Base-by-base conservation (phyloP, 2,797 vertebrate species). In the Propithecus perrieri region DNA sequence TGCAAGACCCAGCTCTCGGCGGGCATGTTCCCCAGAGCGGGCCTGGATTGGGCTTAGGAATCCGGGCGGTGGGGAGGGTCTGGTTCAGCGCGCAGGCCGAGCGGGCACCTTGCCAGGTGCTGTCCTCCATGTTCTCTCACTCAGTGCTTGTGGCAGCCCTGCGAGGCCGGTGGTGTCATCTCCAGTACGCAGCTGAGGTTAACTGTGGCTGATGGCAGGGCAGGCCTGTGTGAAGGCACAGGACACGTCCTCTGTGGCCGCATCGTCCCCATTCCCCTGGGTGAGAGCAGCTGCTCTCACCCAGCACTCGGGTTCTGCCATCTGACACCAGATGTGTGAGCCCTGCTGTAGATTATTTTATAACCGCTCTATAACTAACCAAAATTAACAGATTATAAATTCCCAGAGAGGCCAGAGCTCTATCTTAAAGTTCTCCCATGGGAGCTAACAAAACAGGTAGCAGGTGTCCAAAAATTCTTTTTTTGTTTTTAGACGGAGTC, bases 111-210 rank as follows among this genome's bases (percentile, higher is more conserved):
- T 55, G 75, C 13, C 8, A 33, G 71, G 48, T 2, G 38, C 20
- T 5, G 0, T 11, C 41, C 17, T 5, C 33, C 14, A 4, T 12
- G 1, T 38, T 69, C 48, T 43, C 14, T 11, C 24, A 18, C 41
- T 57, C 2, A 35, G 83, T 30, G 38, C 85, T 81, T 59, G 50
- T 20, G 8, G 33, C 20, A 8, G n/a, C 28, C 28, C 63, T 41
- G 6, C 1, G 1, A 28, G 85, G 43, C 41, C 0, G 0, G 38
- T 28, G n/a, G 5, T 17, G 0, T 43, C 8, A 0, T 35, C 9
- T n/a, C 30, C 20, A 24, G 30, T n/a, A 38, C 59, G 53, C n/a
- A 86, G 57, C 8, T 7, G 69, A 41, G 48, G 46, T 53, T 30
- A 12, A 57, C 43, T 22, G 79, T 74, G 41, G 28, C 26, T 41